Base-by-base conservation (phyloP, 2,113 vertebrate genomes). In the Prinia subflava region DNA sequence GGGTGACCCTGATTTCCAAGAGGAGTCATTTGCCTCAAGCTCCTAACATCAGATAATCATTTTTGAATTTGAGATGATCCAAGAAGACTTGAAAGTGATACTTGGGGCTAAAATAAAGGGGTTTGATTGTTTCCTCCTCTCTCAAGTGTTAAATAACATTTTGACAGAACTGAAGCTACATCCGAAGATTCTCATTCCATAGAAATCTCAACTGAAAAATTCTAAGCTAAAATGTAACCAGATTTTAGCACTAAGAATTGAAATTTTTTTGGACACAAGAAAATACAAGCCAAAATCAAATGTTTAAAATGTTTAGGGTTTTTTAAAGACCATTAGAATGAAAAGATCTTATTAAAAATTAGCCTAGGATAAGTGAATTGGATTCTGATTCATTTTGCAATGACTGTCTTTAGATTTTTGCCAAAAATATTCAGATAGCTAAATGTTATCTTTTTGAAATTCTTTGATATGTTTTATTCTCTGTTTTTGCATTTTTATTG, bases 21-120 rank as follows among this genome's bases (percentile, higher is more conserved):
- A 85, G 50, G 18, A 83, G 89, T 93, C 53, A 85, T 91, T 93
- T 96, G 74, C 90, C 82, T 95, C 70, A 79, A 96, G 78, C 78
- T 82, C 62, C 57, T 64, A 87, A 87, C 41, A 87, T 87, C 65
- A 79, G 31, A 76, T 53, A 70, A 70, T 46, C n/a, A 77, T 70
- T 96, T 80, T 91, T 96, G 56, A 91, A 76, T 85, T 73, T 64
- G 49, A 87, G 82, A 69, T 65, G 85, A 90, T 93, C 92, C 94
- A 94, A 90, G 59, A 85, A 64, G 55, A 85, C 35, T 90, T 91
- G 82, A 96, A 96, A 95, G 85, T 77, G 75, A 56, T 68, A 91
- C 84, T 53, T 71, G 53, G 84, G 82, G 88, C 75, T 94, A 92
- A 93, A 89, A 85, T 85, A 83, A 91, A 69, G 57, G 31, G 21